Base-by-base conservation (phyloP, 1,140 invertebrate species). In the Drosophila teissieri region DNA sequence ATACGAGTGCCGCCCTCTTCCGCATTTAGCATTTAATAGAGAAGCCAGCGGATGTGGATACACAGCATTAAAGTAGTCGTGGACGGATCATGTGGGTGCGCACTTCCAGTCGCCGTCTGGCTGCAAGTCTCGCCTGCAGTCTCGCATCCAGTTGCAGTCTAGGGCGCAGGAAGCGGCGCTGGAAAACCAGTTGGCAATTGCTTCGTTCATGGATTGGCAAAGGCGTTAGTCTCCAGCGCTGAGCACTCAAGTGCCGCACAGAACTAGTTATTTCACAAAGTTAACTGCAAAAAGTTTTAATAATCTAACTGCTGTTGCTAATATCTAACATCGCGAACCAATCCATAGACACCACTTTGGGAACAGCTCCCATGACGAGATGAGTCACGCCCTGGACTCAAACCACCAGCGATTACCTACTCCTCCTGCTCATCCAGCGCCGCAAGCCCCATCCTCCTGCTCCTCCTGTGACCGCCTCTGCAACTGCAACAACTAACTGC, bases 21-120 rank as follows among this genome's bases (percentile, higher is more conserved):
- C 84, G 84, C 73, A 89, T 88, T 86, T 88, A 82, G 84, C 73
- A 86, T 88, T 86, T 88, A 82, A 83, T 75, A 75, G 80, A 75
- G 65, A 63, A 64, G 65, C 68, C 72, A 82, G 63, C 70, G 73
- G 73, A 75, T 74, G 68, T 74, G 56, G 52, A 73, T 55, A 74
- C 48, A 45, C 62, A 65, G 62, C 56, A 44, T 67, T 34, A 48
- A 64, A 80, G 68, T 80, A 74, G 68, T 74, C 80, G 84, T 83
- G 79, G 57, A 79, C 78, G 73, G 34, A 55, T 55, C 78, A 81
- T 81, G 78, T 81, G 78, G 78, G 78, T 81, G 78, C 78, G 34
- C 63, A 68, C 40, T 68, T 37, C 65, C 49, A 54, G 49, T 46
- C 49, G 63, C 15, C 61, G 63, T 69, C 67, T 69, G 34, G n/a